These are phyloP conservation scores for Eupeodes luniger DNA, from an alignment of 2,888 invertebrate species.

Conservation along the genomic window DNA sequence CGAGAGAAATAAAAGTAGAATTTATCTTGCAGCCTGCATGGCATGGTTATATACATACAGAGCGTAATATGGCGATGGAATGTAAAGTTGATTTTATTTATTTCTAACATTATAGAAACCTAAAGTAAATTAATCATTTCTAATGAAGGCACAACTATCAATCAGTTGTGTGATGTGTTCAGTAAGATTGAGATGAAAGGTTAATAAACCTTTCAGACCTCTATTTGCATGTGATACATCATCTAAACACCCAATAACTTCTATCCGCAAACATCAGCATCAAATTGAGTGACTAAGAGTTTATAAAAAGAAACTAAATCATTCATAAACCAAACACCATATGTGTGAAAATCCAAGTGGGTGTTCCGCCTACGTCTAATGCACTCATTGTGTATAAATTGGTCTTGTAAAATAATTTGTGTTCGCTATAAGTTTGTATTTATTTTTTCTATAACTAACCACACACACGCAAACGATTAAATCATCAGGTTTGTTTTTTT, in stretches of 20 bases:
- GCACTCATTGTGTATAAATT: constrained; percentile 23
- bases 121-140: constrained; percentile 51
- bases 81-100: neutral
- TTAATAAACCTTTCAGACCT: constrained; percentile 57
- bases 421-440: constrained; percentile 20
- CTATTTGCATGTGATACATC: constrained; percentile 44
- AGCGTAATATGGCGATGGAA: constrained; percentile 11
- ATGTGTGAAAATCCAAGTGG: constrained; percentile 27
- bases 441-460: neutral
- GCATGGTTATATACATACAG: neutral
- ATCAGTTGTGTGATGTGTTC: constrained; percentile 14
- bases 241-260: constrained; percentile 24
- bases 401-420: constrained; percentile 40
- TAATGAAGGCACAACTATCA: constrained; percentile 50
- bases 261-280: constrained; percentile 13
- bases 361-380: constrained; percentile 24
- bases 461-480: constrained; percentile 37
- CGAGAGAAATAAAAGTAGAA: constrained; percentile 39
- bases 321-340: constrained; percentile 23
- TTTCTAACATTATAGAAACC: constrained; percentile 23
- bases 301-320: neutral
- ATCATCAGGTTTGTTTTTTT: constrained; percentile 55
- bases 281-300: constrained; percentile 49
- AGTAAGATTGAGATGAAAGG: constrained; percentile 45
- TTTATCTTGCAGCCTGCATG: neutral